Conservation (phyloP, 2,113 vertebrate genomes). For the Haemorhous mexicanus region DNA sequence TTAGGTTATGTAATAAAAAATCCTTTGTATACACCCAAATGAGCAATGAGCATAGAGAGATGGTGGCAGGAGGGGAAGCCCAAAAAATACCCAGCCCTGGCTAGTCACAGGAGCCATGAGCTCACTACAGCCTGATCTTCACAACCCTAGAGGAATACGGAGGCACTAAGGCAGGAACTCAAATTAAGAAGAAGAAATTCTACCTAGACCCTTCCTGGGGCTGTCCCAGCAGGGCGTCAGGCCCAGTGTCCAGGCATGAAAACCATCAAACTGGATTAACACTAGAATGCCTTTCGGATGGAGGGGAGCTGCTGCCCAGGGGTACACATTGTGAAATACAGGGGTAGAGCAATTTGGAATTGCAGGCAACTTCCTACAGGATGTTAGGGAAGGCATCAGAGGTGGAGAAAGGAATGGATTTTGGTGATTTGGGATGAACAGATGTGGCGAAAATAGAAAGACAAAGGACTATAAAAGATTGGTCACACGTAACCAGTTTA, state of each 20-base stretch:
- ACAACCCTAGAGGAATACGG: neutral
- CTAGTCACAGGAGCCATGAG: neutral
- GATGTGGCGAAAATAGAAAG: neutral
- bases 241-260: neutral
- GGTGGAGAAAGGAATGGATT: neutral
- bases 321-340: accelerated
- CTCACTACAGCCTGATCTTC: neutral
- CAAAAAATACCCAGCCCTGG: neutral
- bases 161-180: neutral
- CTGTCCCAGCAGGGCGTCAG: neutral
- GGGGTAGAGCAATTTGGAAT: neutral
- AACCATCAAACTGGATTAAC: neutral
- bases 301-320: neutral
- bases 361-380: neutral
- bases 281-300: neutral
- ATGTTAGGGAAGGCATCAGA: neutral
- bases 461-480: neutral
- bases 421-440: neutral
- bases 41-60: neutral
- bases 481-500: neutral
- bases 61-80: neutral
- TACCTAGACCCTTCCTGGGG: neutral
- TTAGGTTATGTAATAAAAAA: neutral
- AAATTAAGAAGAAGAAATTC: neutral
- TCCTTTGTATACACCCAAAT: neutral